Percentiles rank a stretch among this genome's conserved stretches.
phyloP scores from a whole-genome alignment of 2,797 vertebrate genomes.

The Rachycentron canadum region DNA sequence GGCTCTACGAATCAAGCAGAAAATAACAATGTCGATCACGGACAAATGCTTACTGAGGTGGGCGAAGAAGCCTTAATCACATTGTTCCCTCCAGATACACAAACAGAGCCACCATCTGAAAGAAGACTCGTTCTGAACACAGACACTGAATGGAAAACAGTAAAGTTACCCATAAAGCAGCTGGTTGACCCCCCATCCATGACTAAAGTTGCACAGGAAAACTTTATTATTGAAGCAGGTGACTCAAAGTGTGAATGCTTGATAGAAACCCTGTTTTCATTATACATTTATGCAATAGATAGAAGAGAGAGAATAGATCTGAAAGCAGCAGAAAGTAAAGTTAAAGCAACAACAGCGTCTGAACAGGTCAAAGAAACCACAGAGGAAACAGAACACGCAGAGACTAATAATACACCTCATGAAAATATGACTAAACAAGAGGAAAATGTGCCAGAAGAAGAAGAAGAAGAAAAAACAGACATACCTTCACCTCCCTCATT shows the following conservation, averaged over 20 bases:
- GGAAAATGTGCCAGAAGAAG: constrained; percentile 15
- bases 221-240: constrained; percentile 3
- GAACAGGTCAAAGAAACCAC: not conserved
- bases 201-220: not conserved
- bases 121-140: constrained; percentile 11
- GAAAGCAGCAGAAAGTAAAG: constrained; percentile 24
- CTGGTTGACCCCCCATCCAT: not conserved
- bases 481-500: constrained; percentile 2
- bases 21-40: constrained; percentile 23
- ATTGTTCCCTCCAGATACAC: constrained; percentile 23
- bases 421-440: constrained; percentile 19
- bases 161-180: not conserved
- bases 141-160: constrained; percentile 26
- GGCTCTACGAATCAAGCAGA: constrained; percentile 3
- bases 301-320: constrained; percentile 1
- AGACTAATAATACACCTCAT: not conserved
- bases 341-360: not conserved
- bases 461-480: no score
- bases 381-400: not conserved
- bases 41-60: constrained; percentile 26
- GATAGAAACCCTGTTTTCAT: not conserved
- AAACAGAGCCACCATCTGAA: constrained; percentile 15
- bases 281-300: not conserved
- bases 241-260: constrained; percentile 22
- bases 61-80: constrained; percentile 22